phyloP scores from a whole-genome alignment of 2,113 vertebrate species.

The Atlantisia rogersi region DNA sequence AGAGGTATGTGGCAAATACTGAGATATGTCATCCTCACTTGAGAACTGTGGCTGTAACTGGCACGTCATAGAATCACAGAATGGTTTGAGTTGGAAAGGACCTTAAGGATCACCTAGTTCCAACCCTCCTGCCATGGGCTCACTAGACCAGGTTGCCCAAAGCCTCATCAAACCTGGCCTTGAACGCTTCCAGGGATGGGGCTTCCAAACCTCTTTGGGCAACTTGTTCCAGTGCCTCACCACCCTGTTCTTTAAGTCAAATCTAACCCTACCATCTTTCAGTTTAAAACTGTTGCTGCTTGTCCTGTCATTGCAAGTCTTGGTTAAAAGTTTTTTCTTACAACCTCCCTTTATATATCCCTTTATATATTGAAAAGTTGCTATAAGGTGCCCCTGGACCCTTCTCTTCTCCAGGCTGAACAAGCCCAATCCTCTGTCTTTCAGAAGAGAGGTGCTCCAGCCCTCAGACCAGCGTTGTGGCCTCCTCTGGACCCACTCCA shows the following conservation, averaged over 20 bases:
- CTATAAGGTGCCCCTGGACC: not conserved
- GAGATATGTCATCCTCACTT: too few species aligned
- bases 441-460: not conserved
- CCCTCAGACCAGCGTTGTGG: rapidly evolving
- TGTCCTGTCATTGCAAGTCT: not conserved
- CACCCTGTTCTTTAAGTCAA: not conserved
- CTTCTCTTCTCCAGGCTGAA: not conserved
- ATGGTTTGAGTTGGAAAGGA: not conserved
- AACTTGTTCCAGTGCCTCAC: not conserved
- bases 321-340: not conserved
- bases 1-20: not conserved
- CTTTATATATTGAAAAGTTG: not conserved
- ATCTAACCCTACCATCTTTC: not conserved
- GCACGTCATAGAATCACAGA: not conserved
- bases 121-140: too few species aligned
- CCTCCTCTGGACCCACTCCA: not conserved
- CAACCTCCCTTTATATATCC: not conserved
- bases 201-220: not conserved
- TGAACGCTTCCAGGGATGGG: not conserved
- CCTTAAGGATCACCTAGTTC: not conserved
- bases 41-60: not conserved
- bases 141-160: not conserved
- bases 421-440: not conserved
- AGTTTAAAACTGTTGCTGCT: not conserved
- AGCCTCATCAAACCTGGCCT: not conserved